Evolutionary conservation across 2,888 invertebrate species (phyloP), one percentile per base, ranked within the genome.

Genomic region (Catonia carolina): DNA sequence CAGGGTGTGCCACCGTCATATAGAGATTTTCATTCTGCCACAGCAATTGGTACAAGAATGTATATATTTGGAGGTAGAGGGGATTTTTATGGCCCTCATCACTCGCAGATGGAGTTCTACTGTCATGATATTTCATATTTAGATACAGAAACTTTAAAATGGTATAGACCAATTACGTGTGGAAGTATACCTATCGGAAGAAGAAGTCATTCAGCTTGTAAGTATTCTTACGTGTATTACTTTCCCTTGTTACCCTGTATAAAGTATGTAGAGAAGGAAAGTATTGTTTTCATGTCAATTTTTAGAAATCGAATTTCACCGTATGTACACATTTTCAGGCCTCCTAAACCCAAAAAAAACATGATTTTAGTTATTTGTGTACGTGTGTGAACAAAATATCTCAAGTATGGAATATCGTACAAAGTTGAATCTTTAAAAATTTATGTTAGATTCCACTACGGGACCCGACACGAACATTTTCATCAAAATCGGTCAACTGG

Each of bases 171-270:
- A 31, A 74, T 68, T 61, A 82, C 77, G 58, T 72, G 73, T 42
- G 89, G 87, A 2, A 75, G 77, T 50, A 61, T 80, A 69, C 94
- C 94, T 2, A 76, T 80, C 55, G 92, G 93, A 35, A 76, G 95
- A 61, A 78, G 95, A 48, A 93, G 92, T 71, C 94, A 95, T 75
- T 93, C 94, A 61, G 88, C 92, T 65, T 93, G 91, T 91, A 78
- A 81, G 84, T 58, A 15, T 14, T 27, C n/a, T 27, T 48, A 36
- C 14, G 6, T 27, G n/a, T n/a, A n/a, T n/a, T n/a, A n/a, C n/a
- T n/a, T n/a, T n/a, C n/a, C n/a, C n/a, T n/a, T n/a, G n/a, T n/a
- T n/a, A n/a, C n/a, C n/a, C n/a, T n/a, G n/a, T n/a, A n/a, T n/a
- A n/a, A n/a, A n/a, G n/a, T n/a, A n/a, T n/a, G n/a, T n/a, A n/a